phyloP scores from a whole-genome alignment of 1,140 invertebrate species.

The Samia ricini region DNA sequence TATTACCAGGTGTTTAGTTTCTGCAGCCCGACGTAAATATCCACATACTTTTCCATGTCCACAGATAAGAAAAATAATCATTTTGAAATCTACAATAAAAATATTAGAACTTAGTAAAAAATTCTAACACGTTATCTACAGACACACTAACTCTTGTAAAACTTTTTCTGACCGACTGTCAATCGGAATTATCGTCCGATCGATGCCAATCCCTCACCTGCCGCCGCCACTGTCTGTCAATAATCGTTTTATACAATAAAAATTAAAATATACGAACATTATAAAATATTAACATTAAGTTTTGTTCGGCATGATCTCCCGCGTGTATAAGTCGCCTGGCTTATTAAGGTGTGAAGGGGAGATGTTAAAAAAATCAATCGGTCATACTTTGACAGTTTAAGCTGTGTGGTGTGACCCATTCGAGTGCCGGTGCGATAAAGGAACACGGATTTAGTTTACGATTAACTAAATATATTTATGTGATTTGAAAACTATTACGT shows the following conservation, averaged over 20 bases:
- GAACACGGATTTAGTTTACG: too few species aligned
- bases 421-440: conserved; percentile 1
- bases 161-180: conserved; percentile 25
- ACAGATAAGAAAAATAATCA: too few species aligned
- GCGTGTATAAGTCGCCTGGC: not conserved
- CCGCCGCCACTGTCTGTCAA: conserved; percentile 30
- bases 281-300: not conserved
- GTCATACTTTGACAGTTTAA: conserved; percentile 47
- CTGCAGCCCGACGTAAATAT: too few species aligned
- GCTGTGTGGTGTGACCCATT: conserved; percentile 36
- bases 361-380: conserved; percentile 42
- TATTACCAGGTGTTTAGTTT: too few species aligned
- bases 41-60: too few species aligned
- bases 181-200: conserved; percentile 39
- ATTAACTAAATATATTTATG: too few species aligned
- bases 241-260: conserved; percentile 5
- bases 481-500: too few species aligned
- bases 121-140: conserved; percentile 2
- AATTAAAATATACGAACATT: not conserved
- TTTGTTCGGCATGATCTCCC: not conserved
- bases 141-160: conserved; percentile 16
- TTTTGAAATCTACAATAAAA: not conserved
- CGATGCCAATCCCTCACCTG: conserved; percentile 25
- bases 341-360: conserved; percentile 12
- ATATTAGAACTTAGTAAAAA: not conserved